Conservation (phyloP, 2,888 invertebrate species). For the Sesia bembeciformis region DNA sequence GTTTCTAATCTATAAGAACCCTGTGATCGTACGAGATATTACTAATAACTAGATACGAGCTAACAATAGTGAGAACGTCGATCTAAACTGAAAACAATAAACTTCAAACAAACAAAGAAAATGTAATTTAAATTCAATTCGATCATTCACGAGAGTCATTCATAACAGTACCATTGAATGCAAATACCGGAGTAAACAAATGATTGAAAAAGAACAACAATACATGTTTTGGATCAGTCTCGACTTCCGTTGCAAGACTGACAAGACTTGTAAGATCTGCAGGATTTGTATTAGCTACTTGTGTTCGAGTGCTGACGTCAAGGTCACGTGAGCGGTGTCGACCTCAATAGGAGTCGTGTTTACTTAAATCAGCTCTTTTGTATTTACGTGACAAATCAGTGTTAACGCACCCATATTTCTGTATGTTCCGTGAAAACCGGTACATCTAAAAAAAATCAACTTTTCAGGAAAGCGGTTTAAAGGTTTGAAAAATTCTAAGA, state of each 20-base stretch:
- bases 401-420: no score
- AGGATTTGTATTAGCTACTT: no score
- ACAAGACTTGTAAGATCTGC: not conserved
- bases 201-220: constrained; percentile 21
- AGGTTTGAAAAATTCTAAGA: no score
- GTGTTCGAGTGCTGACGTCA: not conserved
- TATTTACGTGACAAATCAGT: no score
- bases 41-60: no score
- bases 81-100: not conserved
- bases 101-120: not conserved
- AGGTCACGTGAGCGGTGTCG: not conserved
- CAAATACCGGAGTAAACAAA: constrained; percentile 26
- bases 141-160: constrained; percentile 9
- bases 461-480: no score
- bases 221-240: not conserved
- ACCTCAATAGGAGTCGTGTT: not conserved
- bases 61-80: no score
- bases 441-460: no score
- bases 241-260: not conserved
- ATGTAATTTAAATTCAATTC: not conserved
- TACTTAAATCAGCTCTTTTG: not conserved
- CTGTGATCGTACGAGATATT: no score
- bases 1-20: no score
- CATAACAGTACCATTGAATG: constrained; percentile 20
- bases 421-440: no score